Conservation (phyloP, 2,888 invertebrate genomes). For the Dione vanillae region DNA sequence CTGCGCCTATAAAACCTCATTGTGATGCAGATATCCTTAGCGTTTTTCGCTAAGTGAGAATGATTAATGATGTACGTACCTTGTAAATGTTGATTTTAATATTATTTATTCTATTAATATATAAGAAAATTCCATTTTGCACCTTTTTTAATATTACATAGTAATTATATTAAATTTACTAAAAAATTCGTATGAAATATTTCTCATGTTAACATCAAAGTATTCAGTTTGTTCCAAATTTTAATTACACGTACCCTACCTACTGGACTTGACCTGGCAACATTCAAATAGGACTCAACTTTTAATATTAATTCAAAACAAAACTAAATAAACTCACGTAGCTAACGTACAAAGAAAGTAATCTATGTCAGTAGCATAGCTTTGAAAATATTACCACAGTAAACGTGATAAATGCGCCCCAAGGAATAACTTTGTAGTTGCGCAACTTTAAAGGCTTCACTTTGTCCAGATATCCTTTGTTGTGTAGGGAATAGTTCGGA, state of each 20-base stretch:
- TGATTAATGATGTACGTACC: slow-evolving; percentile 48
- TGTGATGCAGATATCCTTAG: slow-evolving; percentile 80
- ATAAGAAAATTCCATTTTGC: not conserved
- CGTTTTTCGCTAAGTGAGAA: slow-evolving; percentile 64
- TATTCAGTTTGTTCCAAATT: slow-evolving; percentile 27
- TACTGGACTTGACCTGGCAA: slow-evolving; percentile 32
- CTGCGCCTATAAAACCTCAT: slow-evolving; percentile 72
- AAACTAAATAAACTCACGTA: slow-evolving; percentile 50
- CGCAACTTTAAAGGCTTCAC: slow-evolving; percentile 60
- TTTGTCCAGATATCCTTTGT: slow-evolving; percentile 54
- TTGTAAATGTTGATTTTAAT: slow-evolving; percentile 25
- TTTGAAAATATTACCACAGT: slow-evolving; percentile 71
- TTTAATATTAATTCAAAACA: slow-evolving; percentile 48
- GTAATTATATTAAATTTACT: not conserved
- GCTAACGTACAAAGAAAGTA: slow-evolving; percentile 66
- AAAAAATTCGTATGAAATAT: slow-evolving; percentile 8
- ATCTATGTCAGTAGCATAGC: slow-evolving; percentile 74
- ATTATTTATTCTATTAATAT: slow-evolving; percentile 11
- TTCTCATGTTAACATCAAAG: slow-evolving; percentile 14
- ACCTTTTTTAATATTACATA: not conserved
- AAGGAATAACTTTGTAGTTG: slow-evolving; percentile 65
- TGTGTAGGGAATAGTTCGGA: slow-evolving; percentile 40
- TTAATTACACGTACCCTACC: slow-evolving; percentile 24
- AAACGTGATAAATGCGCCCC: slow-evolving; percentile 72
- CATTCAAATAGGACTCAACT: slow-evolving; percentile 37